Evolutionary conservation across 2,888 invertebrate species (phyloP).

Genomic region (Sceliomorpha sp.): DNA sequence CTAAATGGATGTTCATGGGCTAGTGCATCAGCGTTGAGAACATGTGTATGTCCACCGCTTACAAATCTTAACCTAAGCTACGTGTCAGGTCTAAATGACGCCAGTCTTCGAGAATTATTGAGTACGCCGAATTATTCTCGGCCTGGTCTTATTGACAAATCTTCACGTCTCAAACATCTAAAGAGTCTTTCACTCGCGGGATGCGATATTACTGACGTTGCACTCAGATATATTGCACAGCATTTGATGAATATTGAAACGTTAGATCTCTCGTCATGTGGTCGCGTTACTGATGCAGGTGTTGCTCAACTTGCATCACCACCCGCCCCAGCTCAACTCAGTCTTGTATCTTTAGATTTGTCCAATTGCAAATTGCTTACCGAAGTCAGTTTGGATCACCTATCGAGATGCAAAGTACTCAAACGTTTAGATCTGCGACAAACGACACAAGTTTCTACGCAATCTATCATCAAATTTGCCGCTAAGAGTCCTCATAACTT

Average conservation of each 20-base stretch:
- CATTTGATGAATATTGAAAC: conserved; percentile 88
- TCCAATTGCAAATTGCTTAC: conserved; percentile 91
- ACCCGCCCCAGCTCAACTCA: conserved; percentile 84
- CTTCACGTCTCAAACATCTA: conserved; percentile 89
- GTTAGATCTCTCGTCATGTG: conserved; percentile 92
- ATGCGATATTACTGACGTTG: conserved; percentile 94
- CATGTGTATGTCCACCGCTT: conserved; percentile 90
- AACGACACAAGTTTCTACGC: conserved; percentile 89
- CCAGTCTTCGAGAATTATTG: conserved; percentile 90
- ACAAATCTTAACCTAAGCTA: conserved; percentile 91
- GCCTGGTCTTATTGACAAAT: conserved; percentile 87
- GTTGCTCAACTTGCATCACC: conserved; percentile 91
- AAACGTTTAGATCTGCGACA: conserved; percentile 89
- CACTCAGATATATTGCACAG: conserved; percentile 88
- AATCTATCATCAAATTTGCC: conserved; percentile 91
- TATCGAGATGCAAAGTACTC: conserved; percentile 88
- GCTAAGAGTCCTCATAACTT: conserved; percentile 89
- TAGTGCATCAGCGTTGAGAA: conserved; percentile 89
- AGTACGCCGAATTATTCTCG: conserved; percentile 93
- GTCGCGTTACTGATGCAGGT: conserved; percentile 93
- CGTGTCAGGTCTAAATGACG: conserved; percentile 92
- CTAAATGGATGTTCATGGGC: conserved; percentile 89
- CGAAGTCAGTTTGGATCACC: conserved; percentile 90
- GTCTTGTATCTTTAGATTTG: conserved; percentile 88
- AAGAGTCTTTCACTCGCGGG: conserved; percentile 89